A percentile compares a stretch with the other conserved stretches of the same genome.
Conservation (phyloP, 2,888 invertebrate species). For the Drosophila quinaria region DNA sequence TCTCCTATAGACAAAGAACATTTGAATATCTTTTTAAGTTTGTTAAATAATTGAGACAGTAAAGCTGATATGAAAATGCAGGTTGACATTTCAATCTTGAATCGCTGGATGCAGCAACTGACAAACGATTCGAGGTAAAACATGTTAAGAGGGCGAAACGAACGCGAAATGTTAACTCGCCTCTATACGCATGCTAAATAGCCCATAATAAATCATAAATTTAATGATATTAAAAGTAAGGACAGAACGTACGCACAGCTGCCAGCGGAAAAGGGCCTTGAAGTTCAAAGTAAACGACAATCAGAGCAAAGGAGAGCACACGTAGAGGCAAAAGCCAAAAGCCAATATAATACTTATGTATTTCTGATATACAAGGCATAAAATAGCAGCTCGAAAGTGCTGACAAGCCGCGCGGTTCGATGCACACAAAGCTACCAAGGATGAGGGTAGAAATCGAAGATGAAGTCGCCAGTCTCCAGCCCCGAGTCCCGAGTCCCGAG, state of each 20-base stretch:
- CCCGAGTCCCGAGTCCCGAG: constrained; percentile 33
- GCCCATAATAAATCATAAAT: constrained; percentile 65
- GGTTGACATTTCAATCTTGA: constrained; percentile 33
- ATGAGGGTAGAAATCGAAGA: constrained; percentile 57
- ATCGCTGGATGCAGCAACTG: constrained; percentile 22
- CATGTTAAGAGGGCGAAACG: constrained; percentile 28
- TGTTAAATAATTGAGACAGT: background rate
- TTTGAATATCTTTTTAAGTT: background rate
- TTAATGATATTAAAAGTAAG: constrained; percentile 43
- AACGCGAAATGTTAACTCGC: constrained; percentile 11
- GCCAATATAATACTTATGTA: constrained; percentile 47
- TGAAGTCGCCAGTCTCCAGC: constrained; percentile 19
- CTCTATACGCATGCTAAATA: constrained; percentile 47
- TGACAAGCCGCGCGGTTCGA: constrained; percentile 54
- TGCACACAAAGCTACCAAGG: constrained; percentile 38
- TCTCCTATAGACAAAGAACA: background rate
- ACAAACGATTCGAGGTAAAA: constrained; percentile 1
- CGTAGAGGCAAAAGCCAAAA: constrained; percentile 31
- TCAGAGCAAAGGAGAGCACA: constrained; percentile 52
- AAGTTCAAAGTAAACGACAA: constrained; percentile 70
- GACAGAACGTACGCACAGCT: constrained; percentile 36
- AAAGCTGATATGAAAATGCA: background rate
- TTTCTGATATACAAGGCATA: constrained; percentile 47
- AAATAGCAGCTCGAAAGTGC: constrained; percentile 62
- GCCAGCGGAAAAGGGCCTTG: constrained; percentile 41